Base-by-base conservation (phyloP, 2,797 vertebrate genomes). In the Esox masquinongy region DNA sequence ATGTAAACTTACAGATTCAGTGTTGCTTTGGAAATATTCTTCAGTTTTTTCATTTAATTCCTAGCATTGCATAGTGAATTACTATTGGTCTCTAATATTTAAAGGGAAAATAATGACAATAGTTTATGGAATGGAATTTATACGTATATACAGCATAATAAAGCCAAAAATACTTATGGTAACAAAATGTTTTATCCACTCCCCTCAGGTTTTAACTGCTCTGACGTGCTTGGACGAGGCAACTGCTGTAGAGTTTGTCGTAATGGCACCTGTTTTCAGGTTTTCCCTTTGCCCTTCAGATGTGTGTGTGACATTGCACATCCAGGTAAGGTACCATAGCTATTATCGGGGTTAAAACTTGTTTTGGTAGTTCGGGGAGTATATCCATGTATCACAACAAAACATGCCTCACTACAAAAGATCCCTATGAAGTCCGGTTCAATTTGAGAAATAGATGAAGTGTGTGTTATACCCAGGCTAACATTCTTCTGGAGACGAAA, bases 131-230 rank as follows among this genome's bases (percentile, higher is more conserved):
- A 39, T 39, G 36, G 36, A 39, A 39, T 39, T 3, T 7, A 39
- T 39, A 39, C 0, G 7, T 7, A 39, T 39, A 39, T 39, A 39
- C 36, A 39, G 36, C 36, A 39, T 39, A 39, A 39, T 39, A 39
- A 39, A 39, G 29, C 36, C 36, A 39, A 8, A 39, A 3, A 39
- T 39, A 39, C 36, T 39, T 39, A 39, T 39, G 36, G 4, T 39
- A 39, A 5, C 36, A 39, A 39, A 39, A 39, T 24, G 16, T 47
- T 74, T 5, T 66, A n/a, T 53, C 14, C 29, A 39, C 82, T 78
- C 78, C 3, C 89, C 92, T 87, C 19, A 97, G 95, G 94, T 34
- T 87, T 90, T 69, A 95, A 95, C 85, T 96, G 93, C 84, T 93
- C 94, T 59, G 93, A 96, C 90, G 79, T 96, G 49, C 79, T 92